Conservation (phyloP, 2,888 invertebrate genomes). For the Plebejus argus region DNA sequence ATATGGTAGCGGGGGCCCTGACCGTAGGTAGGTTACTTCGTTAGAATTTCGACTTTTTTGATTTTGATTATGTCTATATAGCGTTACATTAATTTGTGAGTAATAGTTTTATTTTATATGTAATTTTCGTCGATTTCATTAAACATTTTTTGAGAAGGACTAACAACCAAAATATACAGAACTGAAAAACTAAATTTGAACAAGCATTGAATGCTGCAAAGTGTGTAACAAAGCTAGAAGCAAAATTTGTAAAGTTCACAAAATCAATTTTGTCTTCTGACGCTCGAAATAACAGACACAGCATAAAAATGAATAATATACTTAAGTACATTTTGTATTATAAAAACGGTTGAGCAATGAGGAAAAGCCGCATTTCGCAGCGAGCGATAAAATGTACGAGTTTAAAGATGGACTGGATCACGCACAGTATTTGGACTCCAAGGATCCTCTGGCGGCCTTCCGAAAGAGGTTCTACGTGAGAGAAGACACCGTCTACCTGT, state of each 20-base stretch:
- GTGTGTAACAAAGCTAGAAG: background rate
- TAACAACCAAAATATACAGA: too few relatives aligned
- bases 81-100: too few relatives aligned
- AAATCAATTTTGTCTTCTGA: background rate
- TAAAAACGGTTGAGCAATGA: background rate
- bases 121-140: too few relatives aligned
- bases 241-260: background rate
- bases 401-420: conserved; percentile 56
- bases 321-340: background rate
- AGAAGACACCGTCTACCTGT: conserved; percentile 61
- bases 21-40: too few relatives aligned
- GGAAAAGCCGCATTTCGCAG: background rate
- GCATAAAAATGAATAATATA: background rate
- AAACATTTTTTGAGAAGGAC: too few relatives aligned
- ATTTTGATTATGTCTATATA: too few relatives aligned
- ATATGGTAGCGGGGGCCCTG: too few relatives aligned
- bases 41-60: too few relatives aligned
- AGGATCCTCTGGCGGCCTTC: conserved; percentile 59
- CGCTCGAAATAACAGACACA: background rate
- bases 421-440: conserved; percentile 58
- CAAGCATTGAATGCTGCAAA: background rate
- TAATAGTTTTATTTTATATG: too few relatives aligned
- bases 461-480: conserved; percentile 60
- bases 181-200: background rate
- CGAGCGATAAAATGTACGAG: conserved; percentile 33